Evolutionary conservation across 2,797 vertebrate genomes (phyloP), one percentile per base, ranked within the genome.

Genomic region (Pampus argenteus): DNA sequence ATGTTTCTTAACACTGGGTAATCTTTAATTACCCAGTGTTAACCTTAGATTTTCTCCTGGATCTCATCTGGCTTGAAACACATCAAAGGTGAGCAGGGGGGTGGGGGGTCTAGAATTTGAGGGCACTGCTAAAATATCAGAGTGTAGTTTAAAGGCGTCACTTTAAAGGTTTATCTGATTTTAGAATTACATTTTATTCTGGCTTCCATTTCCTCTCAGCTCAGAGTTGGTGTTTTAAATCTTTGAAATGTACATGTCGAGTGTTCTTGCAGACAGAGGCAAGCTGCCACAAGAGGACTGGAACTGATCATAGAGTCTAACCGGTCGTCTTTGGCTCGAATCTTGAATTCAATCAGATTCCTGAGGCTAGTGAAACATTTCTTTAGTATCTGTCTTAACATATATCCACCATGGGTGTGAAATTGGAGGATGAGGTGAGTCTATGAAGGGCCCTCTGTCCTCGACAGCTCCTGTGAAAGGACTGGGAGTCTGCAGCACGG

Each of bases 251-350:
- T 17, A 49, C 6, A 38, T 38, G 3, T 34, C 8, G 23, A 34
- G 38, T 26, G 17, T n/a, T 57, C 34, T 49, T 64, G 6, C 57
- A 44, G 36, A 69, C 20, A 31, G 25, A 31, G 50, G 36, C 42
- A 42, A 36, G 59, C 50, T 55, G 29, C 31, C 26, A 18, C 25
- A 44, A 15, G 29, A 20, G 34, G n/a, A 63, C 15, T 62, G 26
- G 47, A 71, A 36, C 20, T 48, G 49, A 55, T 40, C 40, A 18
- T 26, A 6, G 9, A 57, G 22, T 40, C 29, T n/a, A 68, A 59
- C 29, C n/a, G 4, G 44, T 47, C 55, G 50, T 60, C 59, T 78
- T 71, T 65, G 72, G 65, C 59, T 74, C 72, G 17, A 66, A 36
- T 56, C 38, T 57, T 71, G 34, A 66, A 54, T 57, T 28, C 49